Conservation (phyloP, 2,113 vertebrate species). For the Lasiurus cinereus region DNA sequence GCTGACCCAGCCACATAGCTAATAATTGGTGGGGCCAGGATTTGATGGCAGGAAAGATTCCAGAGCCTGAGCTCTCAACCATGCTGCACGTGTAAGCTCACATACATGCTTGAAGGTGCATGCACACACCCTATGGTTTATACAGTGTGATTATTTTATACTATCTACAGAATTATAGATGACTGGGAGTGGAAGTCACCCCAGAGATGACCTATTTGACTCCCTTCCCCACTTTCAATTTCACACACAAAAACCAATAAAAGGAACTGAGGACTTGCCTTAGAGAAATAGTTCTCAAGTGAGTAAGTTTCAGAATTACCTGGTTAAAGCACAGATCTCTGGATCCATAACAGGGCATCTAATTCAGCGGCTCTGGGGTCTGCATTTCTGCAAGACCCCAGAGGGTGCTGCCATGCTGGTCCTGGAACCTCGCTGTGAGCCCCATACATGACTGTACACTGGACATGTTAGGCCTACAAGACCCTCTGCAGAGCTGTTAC, state of each 20-base stretch:
- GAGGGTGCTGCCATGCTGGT: not conserved
- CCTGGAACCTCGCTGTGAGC: not conserved
- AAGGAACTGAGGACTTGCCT: not conserved
- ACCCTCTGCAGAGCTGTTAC: not conserved
- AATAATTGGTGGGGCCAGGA: not conserved
- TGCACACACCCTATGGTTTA: not conserved
- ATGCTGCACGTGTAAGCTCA: rapidly evolving
- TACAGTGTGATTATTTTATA: not conserved
- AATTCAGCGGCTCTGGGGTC: not conserved
- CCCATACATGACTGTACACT: rapidly evolving
- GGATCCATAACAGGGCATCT: rapidly evolving
- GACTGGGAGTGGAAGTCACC: not conserved
- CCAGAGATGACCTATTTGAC: not conserved
- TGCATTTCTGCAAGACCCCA: not conserved
- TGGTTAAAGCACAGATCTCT: not conserved
- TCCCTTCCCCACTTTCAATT: not conserved
- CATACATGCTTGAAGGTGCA: not conserved
- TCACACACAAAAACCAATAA: too few relatives aligned
- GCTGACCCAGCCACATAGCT: not conserved
- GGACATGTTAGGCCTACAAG: too few relatives aligned
- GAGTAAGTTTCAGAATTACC: not conserved
- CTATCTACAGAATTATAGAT: not conserved
- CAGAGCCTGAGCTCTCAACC: not conserved
- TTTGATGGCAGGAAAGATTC: not conserved
- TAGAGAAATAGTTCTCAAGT: not conserved